Conservation (phyloP, 2,888 invertebrate species). For the Drosophila prostipennis region DNA sequence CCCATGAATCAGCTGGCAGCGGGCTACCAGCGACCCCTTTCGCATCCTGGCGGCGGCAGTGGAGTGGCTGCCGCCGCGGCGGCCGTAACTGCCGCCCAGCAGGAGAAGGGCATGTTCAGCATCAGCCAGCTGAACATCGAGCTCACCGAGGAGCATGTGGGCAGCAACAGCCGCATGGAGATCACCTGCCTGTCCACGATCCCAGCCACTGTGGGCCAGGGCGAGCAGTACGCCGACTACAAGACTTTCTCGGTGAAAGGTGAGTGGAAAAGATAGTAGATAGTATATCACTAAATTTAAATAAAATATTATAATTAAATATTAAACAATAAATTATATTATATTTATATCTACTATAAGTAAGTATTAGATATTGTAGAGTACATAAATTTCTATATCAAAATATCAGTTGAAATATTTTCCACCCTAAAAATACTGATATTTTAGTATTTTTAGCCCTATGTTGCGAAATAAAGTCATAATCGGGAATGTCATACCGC, state of each 20-base stretch:
- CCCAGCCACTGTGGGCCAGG: slow-evolving; percentile 89
- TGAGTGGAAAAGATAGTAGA: slow-evolving; percentile 83
- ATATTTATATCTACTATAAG: no score
- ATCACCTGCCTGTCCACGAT: slow-evolving; percentile 92
- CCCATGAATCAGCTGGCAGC: slow-evolving; percentile 82
- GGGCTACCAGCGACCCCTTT: slow-evolving; percentile 77
- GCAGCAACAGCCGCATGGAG: slow-evolving; percentile 89
- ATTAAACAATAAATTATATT: no score
- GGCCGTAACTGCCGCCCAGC: slow-evolving; percentile 80
- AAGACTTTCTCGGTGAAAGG: slow-evolving; percentile 90
- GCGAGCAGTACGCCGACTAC: slow-evolving; percentile 90
- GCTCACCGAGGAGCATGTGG: slow-evolving; percentile 89
- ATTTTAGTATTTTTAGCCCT: no score
- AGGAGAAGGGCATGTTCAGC: slow-evolving; percentile 84
- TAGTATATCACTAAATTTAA: no score
- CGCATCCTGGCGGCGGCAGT: slow-evolving; percentile 81
- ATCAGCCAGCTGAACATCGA: slow-evolving; percentile 90
- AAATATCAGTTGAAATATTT: no score
- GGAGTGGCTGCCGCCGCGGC: slow-evolving; percentile 82
- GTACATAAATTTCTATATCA: no score
- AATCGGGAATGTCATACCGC: no score
- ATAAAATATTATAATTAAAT: no score
- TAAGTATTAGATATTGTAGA: no score
- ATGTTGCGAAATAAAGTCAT: no score
- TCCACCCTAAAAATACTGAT: no score